phyloP scores from a whole-genome alignment of 2,113 vertebrate genomes.

The Scophthalmus maximus region DNA sequence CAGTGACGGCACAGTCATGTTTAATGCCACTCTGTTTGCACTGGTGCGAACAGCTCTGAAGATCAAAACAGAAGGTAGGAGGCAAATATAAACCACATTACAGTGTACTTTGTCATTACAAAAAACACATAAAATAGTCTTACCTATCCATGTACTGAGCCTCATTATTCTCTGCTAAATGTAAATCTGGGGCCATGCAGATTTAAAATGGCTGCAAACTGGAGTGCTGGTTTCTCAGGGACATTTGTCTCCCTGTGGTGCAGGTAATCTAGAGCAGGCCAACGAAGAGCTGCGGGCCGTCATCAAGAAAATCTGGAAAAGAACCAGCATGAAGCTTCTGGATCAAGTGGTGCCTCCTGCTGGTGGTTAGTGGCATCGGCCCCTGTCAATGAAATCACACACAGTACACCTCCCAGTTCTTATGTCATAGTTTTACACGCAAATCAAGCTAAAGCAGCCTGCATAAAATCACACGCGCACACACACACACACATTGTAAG shows the following conservation, averaged over 20 bases:
- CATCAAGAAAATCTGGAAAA: constrained; percentile 99
- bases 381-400: constrained; percentile 26
- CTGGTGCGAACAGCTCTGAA: constrained; percentile 97
- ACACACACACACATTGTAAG: constrained; percentile 1
- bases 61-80: constrained; percentile 98
- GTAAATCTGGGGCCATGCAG: not conserved
- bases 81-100: not conserved
- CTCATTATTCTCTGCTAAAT: not conserved
- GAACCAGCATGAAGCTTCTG: constrained; percentile 98
- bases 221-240: constrained; percentile 33
- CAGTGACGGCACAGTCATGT: constrained; percentile 98
- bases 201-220: constrained; percentile 25
- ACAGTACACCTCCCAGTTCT: constrained; percentile 8
- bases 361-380: constrained; percentile 90
- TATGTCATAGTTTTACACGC: constrained; percentile 24
- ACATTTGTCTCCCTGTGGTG: constrained; percentile 25
- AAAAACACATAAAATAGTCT: not conserved
- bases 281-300: constrained; percentile 98
- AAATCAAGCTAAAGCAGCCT: constrained; percentile 19
- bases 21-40: constrained; percentile 97
- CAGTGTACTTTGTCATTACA: not conserved
- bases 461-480: constrained; percentile 9
- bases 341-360: constrained; percentile 99
- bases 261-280: constrained; percentile 98
- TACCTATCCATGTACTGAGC: not conserved